Conservation (phyloP, 2,888 invertebrate species). For the Dolomedes plantarius region DNA sequence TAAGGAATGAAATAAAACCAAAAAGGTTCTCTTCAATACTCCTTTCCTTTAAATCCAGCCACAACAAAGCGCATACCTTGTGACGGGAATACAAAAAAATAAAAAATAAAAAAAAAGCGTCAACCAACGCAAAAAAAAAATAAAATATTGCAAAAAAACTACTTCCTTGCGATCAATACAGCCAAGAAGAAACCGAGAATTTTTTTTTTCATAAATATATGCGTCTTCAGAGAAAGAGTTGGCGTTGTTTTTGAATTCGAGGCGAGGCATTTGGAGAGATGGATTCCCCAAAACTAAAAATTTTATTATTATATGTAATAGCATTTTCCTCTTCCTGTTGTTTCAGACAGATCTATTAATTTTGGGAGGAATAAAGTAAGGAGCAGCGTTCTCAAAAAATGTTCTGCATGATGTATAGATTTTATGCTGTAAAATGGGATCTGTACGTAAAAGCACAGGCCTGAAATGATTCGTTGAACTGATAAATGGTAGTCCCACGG, state of each 20-base stretch:
- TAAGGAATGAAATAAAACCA: slow-evolving; percentile 5
- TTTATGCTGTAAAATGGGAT: no score
- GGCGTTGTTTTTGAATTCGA: slow-evolving; percentile 40
- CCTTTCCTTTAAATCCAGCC: slow-evolving; percentile 46
- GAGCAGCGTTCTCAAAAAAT: background rate
- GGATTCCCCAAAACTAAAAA: background rate
- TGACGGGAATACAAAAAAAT: slow-evolving; percentile 17
- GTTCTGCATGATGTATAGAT: no score
- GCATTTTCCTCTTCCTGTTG: background rate
- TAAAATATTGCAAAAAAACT: slow-evolving; percentile 56
- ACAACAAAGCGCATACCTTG: slow-evolving; percentile 40
- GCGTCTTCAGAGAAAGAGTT: slow-evolving; percentile 23
- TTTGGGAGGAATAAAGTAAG: no score
- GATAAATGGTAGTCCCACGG: no score
- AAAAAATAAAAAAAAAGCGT: slow-evolving; percentile 43
- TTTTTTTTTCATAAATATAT: slow-evolving; percentile 54
- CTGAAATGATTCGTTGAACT: no score
- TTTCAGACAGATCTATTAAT: no score
- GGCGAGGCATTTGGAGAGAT: slow-evolving; percentile 23
- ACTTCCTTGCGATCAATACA: slow-evolving; percentile 47
- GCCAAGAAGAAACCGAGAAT: background rate
- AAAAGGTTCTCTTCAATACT: slow-evolving; percentile 45
- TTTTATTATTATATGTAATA: slow-evolving; percentile 26
- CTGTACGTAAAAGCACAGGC: no score
- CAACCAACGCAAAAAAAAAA: slow-evolving; percentile 50